Evolutionary conservation across 1,140 invertebrate species (phyloP).

Genomic region (Eufriesea mexicana): DNA sequence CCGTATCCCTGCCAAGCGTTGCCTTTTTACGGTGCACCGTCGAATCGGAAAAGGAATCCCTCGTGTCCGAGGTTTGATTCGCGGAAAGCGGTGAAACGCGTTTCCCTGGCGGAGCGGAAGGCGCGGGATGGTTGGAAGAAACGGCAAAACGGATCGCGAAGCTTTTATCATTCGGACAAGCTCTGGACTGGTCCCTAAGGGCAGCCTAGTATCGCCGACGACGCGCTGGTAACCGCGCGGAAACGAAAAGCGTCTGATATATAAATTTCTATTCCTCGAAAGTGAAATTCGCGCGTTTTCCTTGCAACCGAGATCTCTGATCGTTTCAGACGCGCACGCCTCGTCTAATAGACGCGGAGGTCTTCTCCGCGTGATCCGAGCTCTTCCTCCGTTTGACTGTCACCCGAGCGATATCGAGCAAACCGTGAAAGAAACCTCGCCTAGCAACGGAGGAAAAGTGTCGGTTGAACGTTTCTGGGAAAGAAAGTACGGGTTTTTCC

Average conservation of each 20-base stretch:
- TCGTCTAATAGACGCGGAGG: too few species aligned
- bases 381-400: not conserved
- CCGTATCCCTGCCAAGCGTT: slow-evolving; percentile 9
- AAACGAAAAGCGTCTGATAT: too few species aligned
- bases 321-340: too few species aligned
- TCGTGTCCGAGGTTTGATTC: not conserved
- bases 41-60: slow-evolving; percentile 29
- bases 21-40: slow-evolving; percentile 45
- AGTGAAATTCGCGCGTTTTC: too few species aligned
- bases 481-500: not conserved
- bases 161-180: too few species aligned
- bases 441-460: not conserved
- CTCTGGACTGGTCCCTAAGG: too few species aligned
- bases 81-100: slow-evolving; percentile 5
- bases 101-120: not conserved
- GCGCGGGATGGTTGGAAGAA: not conserved
- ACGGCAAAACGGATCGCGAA: too few species aligned
- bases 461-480: not conserved
- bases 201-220: too few species aligned
- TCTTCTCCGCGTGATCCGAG: too few species aligned
- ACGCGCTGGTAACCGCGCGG: too few species aligned
- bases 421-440: slow-evolving; percentile 9
- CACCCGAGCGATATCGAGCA: not conserved
- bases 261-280: too few species aligned
- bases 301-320: too few species aligned